Base-by-base conservation (phyloP, 2,888 invertebrate genomes). In the Idaea straminata region DNA sequence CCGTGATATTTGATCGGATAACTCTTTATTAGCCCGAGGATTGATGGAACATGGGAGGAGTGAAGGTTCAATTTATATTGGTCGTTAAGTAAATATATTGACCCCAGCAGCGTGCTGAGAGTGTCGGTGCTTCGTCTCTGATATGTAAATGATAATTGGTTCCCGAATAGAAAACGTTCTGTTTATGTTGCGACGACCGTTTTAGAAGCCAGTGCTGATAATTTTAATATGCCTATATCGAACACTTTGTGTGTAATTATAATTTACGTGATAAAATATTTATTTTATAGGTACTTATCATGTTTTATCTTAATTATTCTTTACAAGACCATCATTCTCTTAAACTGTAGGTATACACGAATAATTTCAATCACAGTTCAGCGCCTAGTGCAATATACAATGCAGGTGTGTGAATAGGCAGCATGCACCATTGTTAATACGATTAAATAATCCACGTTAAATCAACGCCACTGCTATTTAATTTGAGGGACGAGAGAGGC, bases 111-210 rank as follows among this genome's bases (percentile, higher is more conserved):
- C 88, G 86, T 86, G 87, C 87, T 85, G 83, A 87, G 83, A 85
- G 84, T 85, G 88, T 88, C 91, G 89, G 90, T 86, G 80, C 88
- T 84, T 85, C 87, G 85, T 88, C 88, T 91, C 85, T 90, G 90
- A 91, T 91, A 91, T 90, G 90, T 91, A 88, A 91, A 91, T 91
- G 91, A 91, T 91, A 91, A 92, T 91, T 92, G 89, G 89, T 89
- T 91, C 88, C 85, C 84, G 87, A 89, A 91, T 88, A 86, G 87
- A 88, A 91, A 89, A 89, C 83, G 84, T 87, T 89, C 87, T 87
- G 85, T 87, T 87, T 87, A 88, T 86, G 87, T 86, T 86, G 81
- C 85, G 79, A 82, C 77, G 82, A 82, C 82, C 82, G 85, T 82
- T 83, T 80, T 82, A 79, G 82, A 82, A 83, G 83, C 85, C 78